These are phyloP conservation scores for Helostoma temminkii DNA, from an alignment of 2,797 vertebrate genomes.

Conservation along the genomic window DNA sequence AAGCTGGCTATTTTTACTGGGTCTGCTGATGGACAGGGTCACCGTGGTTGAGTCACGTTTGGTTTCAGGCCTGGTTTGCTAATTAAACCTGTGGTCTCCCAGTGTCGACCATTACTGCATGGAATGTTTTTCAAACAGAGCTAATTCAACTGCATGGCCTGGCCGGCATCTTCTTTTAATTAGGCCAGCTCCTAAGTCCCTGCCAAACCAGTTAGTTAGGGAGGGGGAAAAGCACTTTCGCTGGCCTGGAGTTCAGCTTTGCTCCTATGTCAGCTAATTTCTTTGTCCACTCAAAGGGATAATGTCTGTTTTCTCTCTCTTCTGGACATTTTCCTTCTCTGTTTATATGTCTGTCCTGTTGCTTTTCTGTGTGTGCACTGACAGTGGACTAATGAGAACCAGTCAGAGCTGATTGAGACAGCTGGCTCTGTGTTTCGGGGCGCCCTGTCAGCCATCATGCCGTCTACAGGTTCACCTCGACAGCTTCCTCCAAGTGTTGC, in stretches of 20 bases:
- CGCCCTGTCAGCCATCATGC: constrained; percentile 88
- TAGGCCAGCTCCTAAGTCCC: constrained; percentile 66
- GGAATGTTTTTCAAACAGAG: constrained; percentile 86
- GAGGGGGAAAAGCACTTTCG: constrained; percentile 61
- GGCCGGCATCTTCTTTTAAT: constrained; percentile 85
- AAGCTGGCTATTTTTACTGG: constrained; percentile 85
- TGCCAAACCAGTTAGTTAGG: constrained; percentile 80
- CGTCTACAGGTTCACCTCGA: constrained; percentile 88
- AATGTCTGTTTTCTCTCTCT: constrained; percentile 69
- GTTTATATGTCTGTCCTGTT: constrained; percentile 39
- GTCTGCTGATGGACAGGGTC: constrained; percentile 79
- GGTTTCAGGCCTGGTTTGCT: constrained; percentile 84
- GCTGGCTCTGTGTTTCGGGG: constrained; percentile 89
- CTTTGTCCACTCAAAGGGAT: constrained; percentile 66
- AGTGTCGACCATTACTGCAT: constrained; percentile 85
- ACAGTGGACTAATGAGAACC: constrained; percentile 96
- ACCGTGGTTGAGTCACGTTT: constrained; percentile 84
- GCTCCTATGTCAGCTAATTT: constrained; percentile 75
- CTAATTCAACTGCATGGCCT: constrained; percentile 81
- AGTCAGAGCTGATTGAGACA: constrained; percentile 91
- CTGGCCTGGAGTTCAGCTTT: constrained; percentile 71
- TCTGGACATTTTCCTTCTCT: constrained; percentile 41
- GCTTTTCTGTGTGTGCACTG: constrained; percentile 20
- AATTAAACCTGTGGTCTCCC: constrained; percentile 86
- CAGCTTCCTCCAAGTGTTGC: constrained; percentile 96